Base-by-base conservation (phyloP, 2,888 invertebrate species). In the Dasypolia templi region DNA sequence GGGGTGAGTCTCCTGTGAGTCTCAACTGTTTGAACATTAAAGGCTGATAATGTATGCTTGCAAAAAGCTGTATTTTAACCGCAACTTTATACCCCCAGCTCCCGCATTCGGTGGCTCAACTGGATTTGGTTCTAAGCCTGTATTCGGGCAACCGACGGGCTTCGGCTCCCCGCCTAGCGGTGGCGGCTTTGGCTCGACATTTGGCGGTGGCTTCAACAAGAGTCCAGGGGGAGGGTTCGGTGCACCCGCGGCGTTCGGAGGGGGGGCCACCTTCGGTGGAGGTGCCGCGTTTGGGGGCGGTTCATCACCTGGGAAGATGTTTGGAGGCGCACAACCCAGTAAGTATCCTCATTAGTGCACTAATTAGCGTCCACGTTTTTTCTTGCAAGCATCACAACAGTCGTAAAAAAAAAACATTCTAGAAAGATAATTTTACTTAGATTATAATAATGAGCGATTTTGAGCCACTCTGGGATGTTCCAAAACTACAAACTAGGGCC, bases 241-340 rank as follows among this genome's bases (percentile, higher is more conserved):
- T 0, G 91, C 92, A 0, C 90, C 95, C 4, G 95, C 96, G 0
- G 88, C 95, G 0, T 97, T 97, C 90, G 97, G 97, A 0, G 94
- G 95, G 0, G 91, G 95, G 12, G 93, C 96, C 1, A 86, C 94
- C 0, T 97, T 97, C 90, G 97, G 97, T 1, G 92, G 94, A 1
- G 87, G 94, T 0, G 86, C 96, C 1, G 93, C 95, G 1, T 97
- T 97, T 87, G 97, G 97, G 0, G 92, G 97, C 0, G 91, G 91
- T 88, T 95, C 96, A 0, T 96, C 96, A 0, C 96, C 96, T 0
- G 91, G 91, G 0, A 95, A 95, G 88, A 85, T 92, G 63, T 96
- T 96, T 77, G 95, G 95, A 1, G 92, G 93, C 22, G 75, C 89
- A 7, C 83, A 94, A 3, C 84, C 95, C 14, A 86, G 94, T 94